Percentiles rank a stretch among this genome's conserved stretches.
These are phyloP conservation scores for Samia ricini DNA, from an alignment of 1,140 invertebrate species.

Conservation along the genomic window DNA sequence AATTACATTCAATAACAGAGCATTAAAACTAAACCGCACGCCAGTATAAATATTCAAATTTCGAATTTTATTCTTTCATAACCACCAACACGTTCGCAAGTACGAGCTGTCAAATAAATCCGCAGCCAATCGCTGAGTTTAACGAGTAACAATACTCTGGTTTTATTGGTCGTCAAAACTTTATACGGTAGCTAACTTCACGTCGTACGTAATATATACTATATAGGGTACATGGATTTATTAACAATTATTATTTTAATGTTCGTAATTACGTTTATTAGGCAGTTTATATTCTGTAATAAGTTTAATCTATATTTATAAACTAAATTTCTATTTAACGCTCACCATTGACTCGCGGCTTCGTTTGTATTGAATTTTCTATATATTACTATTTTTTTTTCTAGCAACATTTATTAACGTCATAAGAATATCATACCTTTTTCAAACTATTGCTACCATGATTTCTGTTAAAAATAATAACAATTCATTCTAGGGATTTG, in stretches of 20 bases:
- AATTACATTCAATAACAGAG: background rate
- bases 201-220: too few relatives aligned
- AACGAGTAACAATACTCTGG: conserved; percentile 39
- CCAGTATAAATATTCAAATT: conserved; percentile 17
- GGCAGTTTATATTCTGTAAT: conserved; percentile 12
- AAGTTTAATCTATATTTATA: conserved; percentile 9
- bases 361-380: background rate
- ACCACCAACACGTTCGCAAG: conserved; percentile 41
- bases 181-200: conserved; percentile 12
- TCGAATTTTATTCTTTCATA: conserved; percentile 49
- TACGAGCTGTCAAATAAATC: conserved; percentile 67
- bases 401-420: too few relatives aligned
- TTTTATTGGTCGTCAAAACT: conserved; percentile 51
- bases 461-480: too few relatives aligned
- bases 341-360: background rate
- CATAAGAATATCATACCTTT: too few relatives aligned
- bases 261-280: conserved; percentile 13
- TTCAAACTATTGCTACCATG: too few relatives aligned
- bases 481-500: too few relatives aligned
- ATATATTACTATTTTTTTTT: too few relatives aligned
- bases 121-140: conserved; percentile 38
- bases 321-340: conserved; percentile 5
- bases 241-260: conserved; percentile 22
- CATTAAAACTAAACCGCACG: conserved; percentile 9
- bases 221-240: conserved; percentile 7